phyloP scores from a whole-genome alignment of 2,888 invertebrate genomes.

The Hetaerina titia region DNA sequence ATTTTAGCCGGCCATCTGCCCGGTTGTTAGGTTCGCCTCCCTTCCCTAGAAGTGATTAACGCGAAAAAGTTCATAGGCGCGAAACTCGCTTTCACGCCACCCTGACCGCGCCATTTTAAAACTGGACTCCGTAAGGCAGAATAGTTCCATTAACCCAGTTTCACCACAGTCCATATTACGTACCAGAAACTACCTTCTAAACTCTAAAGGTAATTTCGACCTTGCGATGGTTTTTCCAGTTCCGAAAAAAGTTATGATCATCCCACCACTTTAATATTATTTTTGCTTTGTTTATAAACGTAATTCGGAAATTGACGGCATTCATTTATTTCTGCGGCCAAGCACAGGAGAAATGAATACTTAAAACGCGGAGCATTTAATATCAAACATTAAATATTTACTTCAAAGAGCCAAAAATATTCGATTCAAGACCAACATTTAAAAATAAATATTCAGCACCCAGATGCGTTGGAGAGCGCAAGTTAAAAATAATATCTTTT shows the following conservation, averaged over 20 bases:
- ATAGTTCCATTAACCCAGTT: constrained; percentile 35
- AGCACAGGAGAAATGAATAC: too few relatives aligned
- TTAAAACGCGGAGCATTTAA: too few relatives aligned
- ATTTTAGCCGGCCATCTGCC: neutral
- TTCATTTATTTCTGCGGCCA: too few relatives aligned
- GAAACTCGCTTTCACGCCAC: constrained; percentile 5
- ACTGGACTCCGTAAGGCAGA: neutral
- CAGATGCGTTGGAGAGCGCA: too few relatives aligned
- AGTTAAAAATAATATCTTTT: too few relatives aligned
- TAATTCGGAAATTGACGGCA: too few relatives aligned
- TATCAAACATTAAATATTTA: too few relatives aligned
- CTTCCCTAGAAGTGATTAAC: neutral
- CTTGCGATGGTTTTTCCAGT: neutral
- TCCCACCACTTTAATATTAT: neutral
- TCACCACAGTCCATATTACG: neutral
- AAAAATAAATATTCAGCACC: too few relatives aligned
- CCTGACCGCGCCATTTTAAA: neutral
- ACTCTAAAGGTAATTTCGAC: neutral
- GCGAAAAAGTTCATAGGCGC: constrained; percentile 13
- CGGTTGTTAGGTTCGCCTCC: neutral
- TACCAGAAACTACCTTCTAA: neutral
- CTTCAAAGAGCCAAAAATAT: too few relatives aligned
- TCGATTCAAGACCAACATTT: too few relatives aligned
- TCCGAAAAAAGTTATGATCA: neutral
- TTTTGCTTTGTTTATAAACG: neutral